Base-by-base conservation (phyloP, 2,888 invertebrate species). In the Xylocampa areola region DNA sequence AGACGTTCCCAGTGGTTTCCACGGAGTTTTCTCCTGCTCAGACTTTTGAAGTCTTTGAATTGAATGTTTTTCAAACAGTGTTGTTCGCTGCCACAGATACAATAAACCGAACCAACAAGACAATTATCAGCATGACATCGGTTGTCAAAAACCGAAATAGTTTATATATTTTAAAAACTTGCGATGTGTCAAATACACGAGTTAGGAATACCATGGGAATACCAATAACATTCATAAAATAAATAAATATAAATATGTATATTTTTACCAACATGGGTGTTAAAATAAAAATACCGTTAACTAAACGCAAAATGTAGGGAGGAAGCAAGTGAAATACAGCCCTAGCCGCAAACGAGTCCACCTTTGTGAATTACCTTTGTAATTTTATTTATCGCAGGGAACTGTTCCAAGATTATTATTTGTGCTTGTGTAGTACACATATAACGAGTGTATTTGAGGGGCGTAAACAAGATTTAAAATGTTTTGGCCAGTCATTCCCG, bases 401-500 rank as follows among this genome's bases (percentile, higher is more conserved):
- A 76, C 77, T 62, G 69, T 74, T 79, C 69, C 68, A 73, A 77
- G 73, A 81, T 68, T 79, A 80, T 70, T 78, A 80, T 74, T 84
- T 83, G 75, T 77, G 54, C 68, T 71, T 73, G 74, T 74, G 64
- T 71, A 45, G 60, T 68, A 48, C 60, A 32, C 30, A 41, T 43
- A 54, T 49, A 62, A 66, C 33, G 29, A 60, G 67, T 64, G 53
- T 66, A 61, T 51, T 67, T 50, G 52, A 62, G 62, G 33, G 61
- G 70, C 63, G 61, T 72, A 53, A 61, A 65, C 39, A 57, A 52
- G 52, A 65, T 61, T 50, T 81, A 88, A 81, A 85, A 91, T 92
- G 90, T 84, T 87, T 88, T 87, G 82, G 84, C 85, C 80, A 87
- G 86, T 90, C 87, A 87, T 86, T 84, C 82, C 68, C 65, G 63